Evolutionary conservation across 2,888 invertebrate species (phyloP).

Genomic region (Amiota communis): DNA sequence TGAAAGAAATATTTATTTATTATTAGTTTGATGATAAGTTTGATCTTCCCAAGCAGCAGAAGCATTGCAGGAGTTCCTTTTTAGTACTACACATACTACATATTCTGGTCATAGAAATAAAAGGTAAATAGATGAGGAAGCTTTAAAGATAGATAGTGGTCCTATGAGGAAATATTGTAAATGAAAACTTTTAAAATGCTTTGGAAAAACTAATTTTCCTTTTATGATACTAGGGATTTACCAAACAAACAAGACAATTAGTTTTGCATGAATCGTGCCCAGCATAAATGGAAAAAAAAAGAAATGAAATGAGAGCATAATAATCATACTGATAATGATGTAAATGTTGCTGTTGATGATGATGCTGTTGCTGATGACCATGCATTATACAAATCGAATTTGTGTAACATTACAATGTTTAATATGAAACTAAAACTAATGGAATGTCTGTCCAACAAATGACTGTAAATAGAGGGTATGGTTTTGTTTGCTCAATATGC

Average conservation of each 20-base stretch:
- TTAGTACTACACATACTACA: too few species aligned
- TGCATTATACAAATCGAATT: conserved; percentile 32
- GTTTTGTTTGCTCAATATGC: not conserved
- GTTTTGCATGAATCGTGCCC: conserved; percentile 58
- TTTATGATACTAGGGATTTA: conserved; percentile 66
- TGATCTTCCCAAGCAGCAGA: too few species aligned
- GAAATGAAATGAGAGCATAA: not conserved
- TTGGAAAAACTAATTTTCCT: conserved; percentile 54
- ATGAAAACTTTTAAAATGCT: not conserved
- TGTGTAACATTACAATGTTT: not conserved
- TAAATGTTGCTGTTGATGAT: too few species aligned
- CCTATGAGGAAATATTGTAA: not conserved
- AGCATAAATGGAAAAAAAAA: conserved; percentile 23
- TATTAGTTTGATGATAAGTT: too few species aligned
- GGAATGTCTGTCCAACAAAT: not conserved
- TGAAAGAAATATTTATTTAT: too few species aligned
- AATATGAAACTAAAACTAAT: not conserved
- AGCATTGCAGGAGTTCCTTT: too few species aligned
- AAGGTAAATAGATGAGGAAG: too few species aligned
- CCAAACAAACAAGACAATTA: conserved; percentile 62
- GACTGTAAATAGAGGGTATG: not conserved
- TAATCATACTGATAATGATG: not conserved
- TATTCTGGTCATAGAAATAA: too few species aligned
- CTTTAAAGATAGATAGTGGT: too few species aligned
- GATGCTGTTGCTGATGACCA: not conserved